Base-by-base conservation (phyloP, 2,797 vertebrate species). In the Sarcoramphus papa region DNA sequence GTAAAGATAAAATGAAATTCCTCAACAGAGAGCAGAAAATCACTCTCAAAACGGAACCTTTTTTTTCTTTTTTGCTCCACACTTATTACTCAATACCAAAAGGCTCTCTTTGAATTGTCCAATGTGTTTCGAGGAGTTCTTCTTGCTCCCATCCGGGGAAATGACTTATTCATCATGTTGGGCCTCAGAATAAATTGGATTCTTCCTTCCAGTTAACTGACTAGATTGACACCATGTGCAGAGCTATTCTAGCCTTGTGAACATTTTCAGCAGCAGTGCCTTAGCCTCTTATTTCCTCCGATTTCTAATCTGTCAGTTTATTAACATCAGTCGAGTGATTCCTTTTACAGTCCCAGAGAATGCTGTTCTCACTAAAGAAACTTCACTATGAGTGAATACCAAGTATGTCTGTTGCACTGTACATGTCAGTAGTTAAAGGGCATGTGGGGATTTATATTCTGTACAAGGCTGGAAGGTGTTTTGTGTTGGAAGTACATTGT, bases 141-240 rank as follows among this genome's bases (percentile, higher is more conserved):
- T 48, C 76, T 87, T 16, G 3, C 68, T 91, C 69, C 53, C 43
- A 67, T 64, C 87, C 18, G 1, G 95, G 87, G 78, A 93, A 95
- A 93, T 91, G 79, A 85, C 73, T 96, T 95, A 95, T 96, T 95
- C 88, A 91, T 93, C 88, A 54, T 3, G 31, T 79, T 73, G 54
- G 62, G 82, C 45, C 85, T 91, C 8, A 9, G 65, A 88, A 78
- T 92, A 96, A 96, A 95, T 94, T 96, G 92, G 92, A 90, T 94
- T 75, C 69, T 75, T 78, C 89, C 76, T 75, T 84, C 85, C 93
- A 96, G 89, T 80, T 77, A 93, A 77, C 59, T n/a, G 90, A 24
- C 56, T 90, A 85, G 82, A 81, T 86, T 90, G 95, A 95, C 94
- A 95, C 54, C 51, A 72, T 0, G 24, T 54, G 87, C 82, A 88